A percentile compares a stretch with the other conserved stretches of the same genome.
These are phyloP conservation scores for Chaetophractus vellerosus DNA, from an alignment of 2,797 vertebrate genomes.

Conservation along the genomic window DNA sequence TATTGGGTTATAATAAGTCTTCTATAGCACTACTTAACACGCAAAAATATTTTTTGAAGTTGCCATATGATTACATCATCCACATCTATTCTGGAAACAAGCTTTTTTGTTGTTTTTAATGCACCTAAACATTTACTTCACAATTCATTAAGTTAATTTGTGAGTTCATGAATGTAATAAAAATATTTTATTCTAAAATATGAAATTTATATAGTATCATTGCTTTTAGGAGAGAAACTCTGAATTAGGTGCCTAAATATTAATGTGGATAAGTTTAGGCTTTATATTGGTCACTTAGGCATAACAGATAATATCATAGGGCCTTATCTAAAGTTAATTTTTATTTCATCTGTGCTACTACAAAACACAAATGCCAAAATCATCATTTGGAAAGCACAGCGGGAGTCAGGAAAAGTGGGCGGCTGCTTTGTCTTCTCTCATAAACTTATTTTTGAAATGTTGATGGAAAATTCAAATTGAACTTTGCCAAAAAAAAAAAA, in stretches of 20 bases:
- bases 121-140: neutral
- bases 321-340: neutral
- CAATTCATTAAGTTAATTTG: neutral
- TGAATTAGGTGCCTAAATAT: neutral
- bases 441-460: conserved; percentile 68
- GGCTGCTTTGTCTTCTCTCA: neutral
- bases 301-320: neutral
- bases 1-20: neutral
- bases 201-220: neutral
- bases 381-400: conserved; percentile 46
- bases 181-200: neutral
- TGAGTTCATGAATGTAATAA: neutral
- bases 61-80: neutral
- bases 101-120: neutral
- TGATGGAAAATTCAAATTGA: conserved; percentile 55
- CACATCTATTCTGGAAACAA: neutral
- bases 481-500: neutral
- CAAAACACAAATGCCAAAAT: neutral
- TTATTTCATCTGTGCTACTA: neutral
- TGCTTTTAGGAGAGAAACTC: neutral
- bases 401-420: neutral
- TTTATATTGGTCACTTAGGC: neutral
- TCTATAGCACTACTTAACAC: neutral
- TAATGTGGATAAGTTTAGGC: neutral
- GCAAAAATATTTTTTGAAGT: neutral